These are phyloP conservation scores for Anniella stebbinsi DNA, from an alignment of 2,797 vertebrate genomes.

Conservation along the genomic window DNA sequence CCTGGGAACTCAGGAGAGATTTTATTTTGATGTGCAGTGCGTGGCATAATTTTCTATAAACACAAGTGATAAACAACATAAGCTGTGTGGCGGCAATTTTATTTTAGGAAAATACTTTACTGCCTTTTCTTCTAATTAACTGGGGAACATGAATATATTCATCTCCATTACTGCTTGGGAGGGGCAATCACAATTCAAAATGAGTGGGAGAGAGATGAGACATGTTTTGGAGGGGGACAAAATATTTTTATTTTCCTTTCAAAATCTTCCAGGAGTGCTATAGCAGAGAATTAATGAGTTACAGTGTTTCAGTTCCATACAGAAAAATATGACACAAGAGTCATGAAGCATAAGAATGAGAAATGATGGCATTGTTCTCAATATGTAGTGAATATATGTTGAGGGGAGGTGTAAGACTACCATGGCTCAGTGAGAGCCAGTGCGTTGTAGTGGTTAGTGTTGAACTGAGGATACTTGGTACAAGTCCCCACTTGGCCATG, in stretches of 20 bases:
- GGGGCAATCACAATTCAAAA: background rate
- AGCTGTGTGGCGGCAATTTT: conserved; percentile 34
- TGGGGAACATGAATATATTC: background rate
- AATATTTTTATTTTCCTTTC: background rate
- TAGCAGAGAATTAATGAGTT: background rate
- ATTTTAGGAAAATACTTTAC: conserved; percentile 46
- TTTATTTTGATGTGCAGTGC: conserved; percentile 65
- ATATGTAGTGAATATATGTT: background rate
- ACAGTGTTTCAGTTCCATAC: background rate
- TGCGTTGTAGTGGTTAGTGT: background rate
- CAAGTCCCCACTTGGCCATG: too few relatives aligned
- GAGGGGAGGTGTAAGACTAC: background rate
- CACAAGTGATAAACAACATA: conserved; percentile 57
- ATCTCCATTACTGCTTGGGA: background rate
- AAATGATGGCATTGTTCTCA: background rate
- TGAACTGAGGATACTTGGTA: too few relatives aligned
- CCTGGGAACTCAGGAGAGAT: conserved; percentile 59
- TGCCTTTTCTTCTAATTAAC: conserved; percentile 16
- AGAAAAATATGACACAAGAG: background rate
- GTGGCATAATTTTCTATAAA: conserved; percentile 69
- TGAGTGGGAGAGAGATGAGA: background rate
- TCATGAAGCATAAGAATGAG: background rate
- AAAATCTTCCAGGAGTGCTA: background rate
- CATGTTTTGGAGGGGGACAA: background rate
- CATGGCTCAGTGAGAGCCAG: background rate